These are phyloP conservation scores for Aricia agestis DNA, from an alignment of 1,140 invertebrate species.

Conservation along the genomic window DNA sequence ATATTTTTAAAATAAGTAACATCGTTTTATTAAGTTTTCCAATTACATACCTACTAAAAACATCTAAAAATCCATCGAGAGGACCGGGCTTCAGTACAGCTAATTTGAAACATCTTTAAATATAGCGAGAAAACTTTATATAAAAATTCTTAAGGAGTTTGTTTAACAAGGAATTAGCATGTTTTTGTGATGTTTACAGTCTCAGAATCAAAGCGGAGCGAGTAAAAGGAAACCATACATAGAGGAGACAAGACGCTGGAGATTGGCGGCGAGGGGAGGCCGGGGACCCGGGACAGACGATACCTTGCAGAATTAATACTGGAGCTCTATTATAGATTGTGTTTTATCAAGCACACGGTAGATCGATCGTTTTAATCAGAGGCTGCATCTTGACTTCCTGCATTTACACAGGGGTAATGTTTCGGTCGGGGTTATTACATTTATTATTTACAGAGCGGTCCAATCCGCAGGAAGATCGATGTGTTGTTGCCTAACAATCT, in stretches of 20 bases:
- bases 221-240: constrained; percentile 14
- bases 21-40: no score
- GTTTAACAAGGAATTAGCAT: constrained; percentile 14
- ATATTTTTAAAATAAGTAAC: no score
- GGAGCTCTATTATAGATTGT: constrained; percentile 13
- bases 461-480: neutral
- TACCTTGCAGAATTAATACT: constrained; percentile 14
- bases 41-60: neutral
- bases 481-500: neutral
- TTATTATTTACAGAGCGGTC: constrained; percentile 2
- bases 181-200: constrained; percentile 16
- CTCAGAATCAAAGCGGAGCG: constrained; percentile 15
- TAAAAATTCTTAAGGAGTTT: constrained; percentile 7
- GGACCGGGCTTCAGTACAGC: neutral
- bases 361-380: constrained; percentile 13
- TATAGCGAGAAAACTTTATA: constrained; percentile 10
- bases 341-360: constrained; percentile 3
- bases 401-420: constrained; percentile 11
- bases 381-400: constrained; percentile 5
- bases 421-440: neutral
- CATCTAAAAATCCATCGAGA: neutral
- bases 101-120: constrained; percentile 8
- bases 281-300: constrained; percentile 4
- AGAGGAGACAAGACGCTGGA: constrained; percentile 11
- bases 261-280: constrained; percentile 3